Evolutionary conservation across 2,888 invertebrate species (phyloP).

Genomic region (Agelastica alni): DNA sequence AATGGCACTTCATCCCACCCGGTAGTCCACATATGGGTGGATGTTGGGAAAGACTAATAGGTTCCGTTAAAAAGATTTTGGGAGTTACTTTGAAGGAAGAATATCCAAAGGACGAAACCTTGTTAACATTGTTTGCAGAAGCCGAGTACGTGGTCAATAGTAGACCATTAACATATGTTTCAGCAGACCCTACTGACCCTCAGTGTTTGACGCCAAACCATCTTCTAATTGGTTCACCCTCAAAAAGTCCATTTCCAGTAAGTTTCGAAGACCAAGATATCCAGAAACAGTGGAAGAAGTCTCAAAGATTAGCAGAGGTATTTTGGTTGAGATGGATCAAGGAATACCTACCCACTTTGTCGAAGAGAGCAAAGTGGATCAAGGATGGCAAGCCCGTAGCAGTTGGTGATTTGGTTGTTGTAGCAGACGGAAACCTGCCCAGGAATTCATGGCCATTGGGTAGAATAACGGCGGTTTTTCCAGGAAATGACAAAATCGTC

Average conservation of each 20-base stretch:
- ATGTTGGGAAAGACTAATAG: constrained; percentile 7
- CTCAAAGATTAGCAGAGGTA: constrained; percentile 1
- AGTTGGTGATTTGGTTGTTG: not conserved
- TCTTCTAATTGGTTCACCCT: not conserved
- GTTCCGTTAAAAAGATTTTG: constrained; percentile 12
- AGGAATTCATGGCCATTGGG: constrained; percentile 1
- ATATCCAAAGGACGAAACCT: constrained; percentile 6
- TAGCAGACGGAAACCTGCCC: not conserved
- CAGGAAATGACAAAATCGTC: not conserved
- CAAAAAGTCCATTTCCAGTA: not conserved
- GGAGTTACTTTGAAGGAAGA: constrained; percentile 1
- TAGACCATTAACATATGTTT: constrained; percentile 19
- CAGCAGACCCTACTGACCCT: constrained; percentile 1
- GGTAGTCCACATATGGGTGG: constrained; percentile 12
- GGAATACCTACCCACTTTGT: not conserved
- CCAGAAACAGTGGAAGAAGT: not conserved
- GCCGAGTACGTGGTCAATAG: constrained; percentile 19
- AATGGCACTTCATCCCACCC: not conserved
- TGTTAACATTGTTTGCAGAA: too few species aligned
- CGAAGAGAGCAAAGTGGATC: not conserved
- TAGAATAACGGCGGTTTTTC: not conserved
- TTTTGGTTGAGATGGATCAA: constrained; percentile 3
- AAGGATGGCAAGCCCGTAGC: not conserved
- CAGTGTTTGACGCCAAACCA: constrained; percentile 15
- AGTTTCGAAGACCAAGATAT: not conserved